Evolutionary conservation across 1,140 invertebrate species (phyloP), one percentile per base, ranked within the genome.

Genomic region (Spodoptera litura): DNA sequence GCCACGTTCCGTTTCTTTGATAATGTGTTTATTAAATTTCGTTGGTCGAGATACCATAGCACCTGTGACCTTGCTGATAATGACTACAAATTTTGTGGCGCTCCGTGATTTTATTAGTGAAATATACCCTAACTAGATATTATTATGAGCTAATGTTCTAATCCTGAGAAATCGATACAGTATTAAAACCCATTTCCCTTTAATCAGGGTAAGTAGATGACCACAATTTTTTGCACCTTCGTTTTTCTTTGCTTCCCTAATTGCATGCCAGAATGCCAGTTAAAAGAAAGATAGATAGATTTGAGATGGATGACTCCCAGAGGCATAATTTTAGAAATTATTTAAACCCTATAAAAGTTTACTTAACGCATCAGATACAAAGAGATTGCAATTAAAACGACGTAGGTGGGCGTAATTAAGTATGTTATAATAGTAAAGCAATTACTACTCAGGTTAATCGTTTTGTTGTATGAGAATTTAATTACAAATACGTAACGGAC

Each of bases 61-160:
- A 71, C 52, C 49, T 71, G 68, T 56, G 20, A 71, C 52, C 52
- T 71, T 27, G 68, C 52, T 71, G 68, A 71, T 71, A 71, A 53
- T 64, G 4, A 71, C 68, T 56, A 35, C 3, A 10, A 71, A n/a
- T 71, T 71, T 71, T 71, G 52, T 56, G 51, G 55, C 27, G 20
- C 49, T 51, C 12, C 20, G 51, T 56, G 49, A 71, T 71, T 71
- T 68, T 52, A 44, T 44, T 44, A 4, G 38, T 44, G 5, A 38
- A 20, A 44, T 31, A 31, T 31, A 31, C 31, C 31, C 31, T 31
- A 31, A 31, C 31, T 31, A 31, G 31, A 31, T 31, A 31, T 31
- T 31, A 4, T 38, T 38, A 44, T 44, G 38, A 44, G 31, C 38
- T 8, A 20, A 20, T 20, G 20, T 20, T 20, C 4, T 6, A 0